Evolutionary conservation across 2,113 vertebrate species (phyloP).

Genomic region (Vidua macroura): DNA sequence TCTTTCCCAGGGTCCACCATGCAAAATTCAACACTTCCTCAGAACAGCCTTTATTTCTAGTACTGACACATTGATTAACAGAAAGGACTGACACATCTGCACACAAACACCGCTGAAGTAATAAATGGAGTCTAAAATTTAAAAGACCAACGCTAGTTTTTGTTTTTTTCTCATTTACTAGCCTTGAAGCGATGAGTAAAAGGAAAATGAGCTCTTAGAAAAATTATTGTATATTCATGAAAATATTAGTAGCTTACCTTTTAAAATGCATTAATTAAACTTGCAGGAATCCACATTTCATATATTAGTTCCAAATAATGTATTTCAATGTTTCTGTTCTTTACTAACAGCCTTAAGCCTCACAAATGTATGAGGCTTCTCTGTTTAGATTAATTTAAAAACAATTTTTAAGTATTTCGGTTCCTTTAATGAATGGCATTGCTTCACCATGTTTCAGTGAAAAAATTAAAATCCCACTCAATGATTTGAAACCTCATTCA

Average conservation of each 20-base stretch:
- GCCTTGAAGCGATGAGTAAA: background rate
- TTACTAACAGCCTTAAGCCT: background rate
- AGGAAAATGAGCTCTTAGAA: background rate
- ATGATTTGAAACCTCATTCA: constrained; percentile 30
- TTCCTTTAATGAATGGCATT: constrained; percentile 23
- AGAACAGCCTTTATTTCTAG: background rate
- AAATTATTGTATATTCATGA: background rate
- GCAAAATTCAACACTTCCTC: background rate
- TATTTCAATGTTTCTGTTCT: background rate
- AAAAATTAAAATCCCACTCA: constrained; percentile 29
- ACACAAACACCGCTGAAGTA: background rate
- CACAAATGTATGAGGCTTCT: background rate
- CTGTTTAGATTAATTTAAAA: background rate
- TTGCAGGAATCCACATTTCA: background rate
- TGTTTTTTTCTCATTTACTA: background rate
- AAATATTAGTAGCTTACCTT: background rate
- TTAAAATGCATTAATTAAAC: background rate
- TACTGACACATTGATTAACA: background rate
- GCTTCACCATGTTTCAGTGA: constrained; percentile 10
- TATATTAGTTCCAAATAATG: background rate
- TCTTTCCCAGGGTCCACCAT: background rate
- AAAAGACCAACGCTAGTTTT: background rate
- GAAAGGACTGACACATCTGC: background rate
- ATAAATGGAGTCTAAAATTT: background rate
- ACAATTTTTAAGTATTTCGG: background rate